Percentiles rank a stretch among this genome's conserved stretches.
phyloP scores from a whole-genome alignment of 1,140 invertebrate species.

The Argopecten irradians region DNA sequence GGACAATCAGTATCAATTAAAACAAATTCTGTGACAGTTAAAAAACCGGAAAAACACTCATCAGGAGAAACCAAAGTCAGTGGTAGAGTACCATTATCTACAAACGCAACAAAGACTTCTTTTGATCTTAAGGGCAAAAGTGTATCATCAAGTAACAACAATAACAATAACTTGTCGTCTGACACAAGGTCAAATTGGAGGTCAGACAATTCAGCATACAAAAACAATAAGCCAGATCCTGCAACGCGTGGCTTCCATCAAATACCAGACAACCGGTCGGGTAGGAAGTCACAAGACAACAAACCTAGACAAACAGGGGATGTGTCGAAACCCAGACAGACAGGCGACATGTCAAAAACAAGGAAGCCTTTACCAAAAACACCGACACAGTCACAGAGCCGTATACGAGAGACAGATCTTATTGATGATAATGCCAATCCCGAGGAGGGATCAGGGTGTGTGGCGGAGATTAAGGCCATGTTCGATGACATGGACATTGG shows the following conservation, averaged over 20 bases:
- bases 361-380: slow-evolving; percentile 26
- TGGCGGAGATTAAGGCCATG: slow-evolving; percentile 49
- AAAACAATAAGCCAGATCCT: slow-evolving; percentile 24
- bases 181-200: slow-evolving; percentile 25
- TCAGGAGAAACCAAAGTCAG: background rate
- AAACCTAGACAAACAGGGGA: slow-evolving; percentile 27
- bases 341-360: slow-evolving; percentile 22
- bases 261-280: background rate
- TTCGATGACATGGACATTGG: slow-evolving; percentile 51
- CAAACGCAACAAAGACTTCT: background rate
- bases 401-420: slow-evolving; percentile 28
- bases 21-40: slow-evolving; percentile 25
- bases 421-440: slow-evolving; percentile 6
- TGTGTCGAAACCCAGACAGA: background rate
- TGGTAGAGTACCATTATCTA: slow-evolving; percentile 10
- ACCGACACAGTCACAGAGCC: slow-evolving; percentile 27
- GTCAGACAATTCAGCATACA: background rate
- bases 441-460: background rate
- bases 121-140: slow-evolving; percentile 6
- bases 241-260: background rate
- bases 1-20: slow-evolving; percentile 3
- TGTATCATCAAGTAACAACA: background rate
- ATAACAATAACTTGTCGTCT: background rate
- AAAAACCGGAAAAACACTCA: background rate
- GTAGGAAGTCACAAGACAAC: background rate